Evolutionary conservation across 1,140 invertebrate genomes (phyloP).

Genomic region (Musca vetustissima): DNA sequence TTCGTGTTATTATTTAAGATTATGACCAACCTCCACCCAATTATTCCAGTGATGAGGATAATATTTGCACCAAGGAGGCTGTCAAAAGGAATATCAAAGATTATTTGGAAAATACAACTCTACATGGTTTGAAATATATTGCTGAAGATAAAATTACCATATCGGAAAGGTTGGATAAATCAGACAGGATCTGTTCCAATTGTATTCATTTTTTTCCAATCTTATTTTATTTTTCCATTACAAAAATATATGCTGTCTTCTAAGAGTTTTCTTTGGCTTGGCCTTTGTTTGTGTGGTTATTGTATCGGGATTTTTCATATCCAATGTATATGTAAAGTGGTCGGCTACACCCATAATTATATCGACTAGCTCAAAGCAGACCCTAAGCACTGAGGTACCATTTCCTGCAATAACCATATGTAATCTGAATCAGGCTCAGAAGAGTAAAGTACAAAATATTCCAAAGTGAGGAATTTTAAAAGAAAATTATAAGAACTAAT

Average conservation of each 20-base stretch:
- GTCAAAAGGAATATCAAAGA: slow-evolving; percentile 42
- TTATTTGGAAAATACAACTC: slow-evolving; percentile 60
- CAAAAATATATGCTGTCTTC: neutral
- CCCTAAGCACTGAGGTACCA: slow-evolving; percentile 66
- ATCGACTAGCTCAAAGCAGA: slow-evolving; percentile 66
- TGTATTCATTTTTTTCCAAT: too few relatives aligned
- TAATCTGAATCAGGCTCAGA: slow-evolving; percentile 75
- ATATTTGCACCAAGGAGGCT: slow-evolving; percentile 37
- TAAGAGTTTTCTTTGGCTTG: slow-evolving; percentile 53
- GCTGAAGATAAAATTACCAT: slow-evolving; percentile 68
- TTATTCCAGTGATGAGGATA: slow-evolving; percentile 26
- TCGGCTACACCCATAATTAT: slow-evolving; percentile 72
- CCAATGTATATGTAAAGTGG: slow-evolving; percentile 72
- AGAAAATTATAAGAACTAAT: too few relatives aligned
- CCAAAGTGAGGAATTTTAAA: neutral
- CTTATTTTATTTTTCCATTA: too few relatives aligned
- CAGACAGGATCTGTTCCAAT: too few relatives aligned
- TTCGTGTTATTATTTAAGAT: neutral
- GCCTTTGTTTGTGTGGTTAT: slow-evolving; percentile 67
- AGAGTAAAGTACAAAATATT: slow-evolving; percentile 44
- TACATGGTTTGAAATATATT: slow-evolving; percentile 77
- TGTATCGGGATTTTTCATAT: slow-evolving; percentile 70
- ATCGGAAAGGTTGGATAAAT: slow-evolving; percentile 64
- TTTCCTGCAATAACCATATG: slow-evolving; percentile 81
- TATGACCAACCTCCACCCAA: slow-evolving; percentile 5